Evolutionary conservation across 2,113 vertebrate genomes (phyloP), one percentile per base, ranked within the genome.

Genomic region (Canis aureus): DNA sequence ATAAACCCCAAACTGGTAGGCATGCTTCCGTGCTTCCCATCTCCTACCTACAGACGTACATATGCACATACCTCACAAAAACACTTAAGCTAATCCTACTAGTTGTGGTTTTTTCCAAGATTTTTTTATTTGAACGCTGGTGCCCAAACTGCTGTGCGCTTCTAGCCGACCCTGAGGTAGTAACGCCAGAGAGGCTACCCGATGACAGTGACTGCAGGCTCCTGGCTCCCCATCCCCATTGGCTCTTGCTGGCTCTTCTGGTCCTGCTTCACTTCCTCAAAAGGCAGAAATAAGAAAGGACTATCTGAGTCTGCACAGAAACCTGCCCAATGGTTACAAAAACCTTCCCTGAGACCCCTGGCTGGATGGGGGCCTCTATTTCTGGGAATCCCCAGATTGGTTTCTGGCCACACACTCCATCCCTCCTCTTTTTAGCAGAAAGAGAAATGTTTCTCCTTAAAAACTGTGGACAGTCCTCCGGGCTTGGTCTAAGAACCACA

Each of bases 251-350:
- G 83, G 87, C 83, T 97, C 94, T 84, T 96, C 96, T 53, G 80
- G 80, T 97, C 94, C 93, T 92, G 85, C 35, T 92, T 87, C 89
- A 76, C 89, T 85, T 97, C 97, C 97, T 97, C 97, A 95, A 96
- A 92, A 96, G 94, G 97, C 95, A 97, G 94, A 96, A 95, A 95
- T 90, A 80, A 97, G 81, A 94, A 91, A 97, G 95, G 80, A 76
- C 97, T 92, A 60, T 76, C 95, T 95, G 93, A 95, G 79, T 82
- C 93, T 93, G 59, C n/a, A 84, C 27, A 23, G 66, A 94, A 67
- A 35, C n/a, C 60, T 19, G 53, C 74, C 87, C 49, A 1, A 22
- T 13, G 20, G 32, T 66, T 71, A 96, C 8, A 15, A 51, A 92
- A 80, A 27, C 4, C 78, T 87, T 82, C 69, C 64, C 93, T 51